Evolutionary conservation across 2,797 vertebrate species (phyloP).

Genomic region (Cyclopterus lumpus): DNA sequence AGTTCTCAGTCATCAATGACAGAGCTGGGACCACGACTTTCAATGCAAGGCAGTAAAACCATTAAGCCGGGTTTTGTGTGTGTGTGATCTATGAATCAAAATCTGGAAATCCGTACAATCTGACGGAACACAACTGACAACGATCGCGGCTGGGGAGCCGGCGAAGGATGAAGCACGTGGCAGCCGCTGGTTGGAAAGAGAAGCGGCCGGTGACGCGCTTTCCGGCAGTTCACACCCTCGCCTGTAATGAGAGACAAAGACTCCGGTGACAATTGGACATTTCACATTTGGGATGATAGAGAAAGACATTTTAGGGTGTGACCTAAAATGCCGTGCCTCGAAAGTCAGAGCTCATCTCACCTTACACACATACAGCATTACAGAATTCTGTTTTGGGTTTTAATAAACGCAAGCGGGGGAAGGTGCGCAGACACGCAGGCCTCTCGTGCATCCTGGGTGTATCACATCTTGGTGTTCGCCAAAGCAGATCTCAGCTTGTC

Average conservation of each 20-base stretch:
- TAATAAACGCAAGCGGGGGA: neutral
- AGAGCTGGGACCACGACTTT: neutral
- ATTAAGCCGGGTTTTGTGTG: neutral
- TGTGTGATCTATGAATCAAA: neutral
- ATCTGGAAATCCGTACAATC: neutral
- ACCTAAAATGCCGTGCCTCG: too few relatives aligned
- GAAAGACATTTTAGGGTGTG: neutral
- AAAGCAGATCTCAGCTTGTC: slow-evolving; percentile 41
- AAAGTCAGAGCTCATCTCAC: too few relatives aligned
- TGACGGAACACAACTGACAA: too few relatives aligned
- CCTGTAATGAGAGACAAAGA: neutral
- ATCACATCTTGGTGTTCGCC: slow-evolving; percentile 17
- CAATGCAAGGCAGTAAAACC: neutral
- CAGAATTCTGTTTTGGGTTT: neutral
- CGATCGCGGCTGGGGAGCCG: neutral
- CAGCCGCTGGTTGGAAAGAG: neutral
- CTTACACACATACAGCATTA: neutral
- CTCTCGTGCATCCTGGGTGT: neutral
- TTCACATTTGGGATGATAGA: neutral
- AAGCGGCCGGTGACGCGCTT: neutral
- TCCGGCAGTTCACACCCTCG: neutral
- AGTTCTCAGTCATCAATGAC: neutral
- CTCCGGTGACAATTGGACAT: neutral
- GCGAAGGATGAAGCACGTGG: neutral
- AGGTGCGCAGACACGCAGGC: too few relatives aligned